Conservation (phyloP, 2,888 invertebrate genomes). For the Brassicogethes aeneus region DNA sequence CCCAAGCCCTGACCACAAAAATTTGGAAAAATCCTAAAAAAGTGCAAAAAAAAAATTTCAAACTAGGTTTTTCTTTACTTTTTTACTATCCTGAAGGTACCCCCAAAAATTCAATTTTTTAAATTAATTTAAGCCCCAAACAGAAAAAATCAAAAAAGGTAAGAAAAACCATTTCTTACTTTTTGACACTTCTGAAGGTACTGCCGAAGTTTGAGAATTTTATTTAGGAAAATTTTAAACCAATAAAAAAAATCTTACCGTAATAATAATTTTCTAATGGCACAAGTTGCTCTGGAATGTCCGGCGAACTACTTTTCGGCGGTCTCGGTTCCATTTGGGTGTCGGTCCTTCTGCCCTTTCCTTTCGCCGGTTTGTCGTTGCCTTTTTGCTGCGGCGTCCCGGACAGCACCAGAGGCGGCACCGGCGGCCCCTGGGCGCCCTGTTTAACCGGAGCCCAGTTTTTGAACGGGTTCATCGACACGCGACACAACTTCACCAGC, state of each 20-base stretch:
- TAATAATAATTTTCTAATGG: slow-evolving; percentile 56
- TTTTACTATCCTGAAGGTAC: too few relatives aligned
- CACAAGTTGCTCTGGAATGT: slow-evolving; percentile 42
- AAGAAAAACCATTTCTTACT: too few relatives aligned
- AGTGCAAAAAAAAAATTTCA: too few relatives aligned
- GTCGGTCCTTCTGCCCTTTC: slow-evolving; percentile 14
- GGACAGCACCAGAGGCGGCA: neutral
- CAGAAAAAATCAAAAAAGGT: too few relatives aligned
- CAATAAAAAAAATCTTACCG: slow-evolving; percentile 38
- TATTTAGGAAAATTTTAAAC: too few relatives aligned
- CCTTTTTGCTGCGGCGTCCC: slow-evolving; percentile 4
- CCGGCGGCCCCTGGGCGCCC: slow-evolving; percentile 5
- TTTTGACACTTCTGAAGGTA: neutral
- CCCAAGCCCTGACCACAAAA: too few relatives aligned
- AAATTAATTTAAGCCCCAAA: too few relatives aligned
- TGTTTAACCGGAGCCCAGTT: slow-evolving; percentile 45
- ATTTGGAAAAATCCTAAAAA: too few relatives aligned
- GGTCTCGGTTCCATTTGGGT: slow-evolving; percentile 25
- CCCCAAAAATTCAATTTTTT: too few relatives aligned
- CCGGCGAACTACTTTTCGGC: slow-evolving; percentile 35
- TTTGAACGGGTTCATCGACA: slow-evolving; percentile 57
- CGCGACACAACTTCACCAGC: slow-evolving; percentile 56
- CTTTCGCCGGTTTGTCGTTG: slow-evolving; percentile 16
- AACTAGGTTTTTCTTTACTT: too few relatives aligned
- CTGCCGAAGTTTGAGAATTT: neutral